phyloP scores from a whole-genome alignment of 2,797 vertebrate genomes.

The Coregonus sp. region DNA sequence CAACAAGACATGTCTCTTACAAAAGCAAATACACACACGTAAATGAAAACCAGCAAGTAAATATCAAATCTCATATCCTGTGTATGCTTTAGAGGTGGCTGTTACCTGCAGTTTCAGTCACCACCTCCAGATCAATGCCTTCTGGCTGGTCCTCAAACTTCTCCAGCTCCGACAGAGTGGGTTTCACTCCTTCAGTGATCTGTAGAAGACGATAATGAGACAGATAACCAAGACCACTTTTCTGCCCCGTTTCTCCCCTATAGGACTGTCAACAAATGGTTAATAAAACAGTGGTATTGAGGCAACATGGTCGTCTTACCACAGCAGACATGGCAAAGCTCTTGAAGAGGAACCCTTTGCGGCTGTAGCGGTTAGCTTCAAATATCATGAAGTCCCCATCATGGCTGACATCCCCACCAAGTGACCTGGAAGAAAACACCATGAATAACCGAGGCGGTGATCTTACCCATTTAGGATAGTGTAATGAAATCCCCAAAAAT shows the following conservation, averaged over 20 bases:
- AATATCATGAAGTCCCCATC: constrained; percentile 98
- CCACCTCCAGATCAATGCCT: constrained; percentile 94
- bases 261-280: neutral
- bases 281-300: neutral
- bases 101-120: constrained; percentile 89
- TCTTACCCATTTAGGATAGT: neutral
- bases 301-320: constrained; percentile 70
- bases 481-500: neutral
- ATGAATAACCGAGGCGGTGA: neutral
- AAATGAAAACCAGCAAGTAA: neutral
- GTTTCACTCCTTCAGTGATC: constrained; percentile 96
- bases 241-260: neutral
- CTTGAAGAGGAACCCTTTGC: constrained; percentile 96
- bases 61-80: neutral
- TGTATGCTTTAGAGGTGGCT: neutral
- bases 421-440: constrained; percentile 74
- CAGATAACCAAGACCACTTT: neutral
- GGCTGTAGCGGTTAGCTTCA: constrained; percentile 93
- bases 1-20: neutral
- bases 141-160: constrained; percentile 97
- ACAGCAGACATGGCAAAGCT: constrained; percentile 97
- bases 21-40: neutral
- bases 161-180: constrained; percentile 92
- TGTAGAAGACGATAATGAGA: constrained; percentile 45
- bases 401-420: constrained; percentile 90